Conservation (phyloP, 2,888 invertebrate genomes). For the Ornithoptera priamus region DNA sequence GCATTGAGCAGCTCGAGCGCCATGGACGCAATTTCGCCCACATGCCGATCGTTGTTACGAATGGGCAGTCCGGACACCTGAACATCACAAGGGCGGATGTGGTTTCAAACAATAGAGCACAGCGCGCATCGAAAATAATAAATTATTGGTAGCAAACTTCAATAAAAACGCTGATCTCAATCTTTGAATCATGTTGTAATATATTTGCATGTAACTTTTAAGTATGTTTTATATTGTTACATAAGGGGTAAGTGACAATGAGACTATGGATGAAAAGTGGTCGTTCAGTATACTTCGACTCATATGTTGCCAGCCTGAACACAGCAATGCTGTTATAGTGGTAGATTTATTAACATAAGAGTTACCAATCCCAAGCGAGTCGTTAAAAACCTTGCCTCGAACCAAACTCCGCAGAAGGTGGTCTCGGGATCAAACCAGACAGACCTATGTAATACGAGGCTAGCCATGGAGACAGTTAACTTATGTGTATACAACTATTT, state of each 20-base stretch:
- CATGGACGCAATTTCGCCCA: constrained; percentile 97
- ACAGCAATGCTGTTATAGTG: no score
- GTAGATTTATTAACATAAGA: no score
- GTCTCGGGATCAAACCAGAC: no score
- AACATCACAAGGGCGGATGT: constrained; percentile 6
- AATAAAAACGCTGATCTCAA: background rate
- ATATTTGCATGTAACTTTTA: background rate
- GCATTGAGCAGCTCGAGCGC: constrained; percentile 91
- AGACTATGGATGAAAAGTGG: no score
- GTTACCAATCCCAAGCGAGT: no score
- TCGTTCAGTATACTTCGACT: no score
- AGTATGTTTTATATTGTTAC: background rate
- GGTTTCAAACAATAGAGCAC: background rate
- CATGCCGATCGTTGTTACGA: constrained; percentile 91
- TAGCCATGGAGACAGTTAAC: background rate
- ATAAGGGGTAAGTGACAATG: background rate
- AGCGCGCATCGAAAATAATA: background rate
- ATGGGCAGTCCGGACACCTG: constrained; percentile 94
- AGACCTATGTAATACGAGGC: no score
- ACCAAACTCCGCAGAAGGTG: no score
- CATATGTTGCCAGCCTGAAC: no score
- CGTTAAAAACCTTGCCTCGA: no score
- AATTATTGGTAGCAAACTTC: background rate
- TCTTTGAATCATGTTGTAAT: background rate
- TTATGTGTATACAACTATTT: background rate